Percentiles rank a stretch among this genome's conserved stretches.
phyloP scores from a whole-genome alignment of 1,140 invertebrate genomes.

The Campodea augens region DNA sequence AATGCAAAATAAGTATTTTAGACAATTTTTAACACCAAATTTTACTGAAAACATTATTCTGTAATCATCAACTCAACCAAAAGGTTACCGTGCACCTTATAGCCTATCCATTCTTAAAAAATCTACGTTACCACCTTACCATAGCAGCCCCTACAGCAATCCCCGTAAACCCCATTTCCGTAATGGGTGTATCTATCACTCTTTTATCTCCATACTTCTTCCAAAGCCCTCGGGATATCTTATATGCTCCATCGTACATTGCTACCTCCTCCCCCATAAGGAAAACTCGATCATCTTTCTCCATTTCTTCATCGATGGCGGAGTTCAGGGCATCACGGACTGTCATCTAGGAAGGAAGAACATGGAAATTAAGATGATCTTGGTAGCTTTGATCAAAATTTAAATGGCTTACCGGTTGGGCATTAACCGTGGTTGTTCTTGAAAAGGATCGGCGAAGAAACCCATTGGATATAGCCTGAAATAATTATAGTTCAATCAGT shows the following conservation, averaged over 20 bases:
- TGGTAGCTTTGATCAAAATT: not conserved
- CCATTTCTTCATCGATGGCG: constrained; percentile 94
- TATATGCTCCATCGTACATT: constrained; percentile 96
- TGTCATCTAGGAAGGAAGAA: constrained; percentile 39
- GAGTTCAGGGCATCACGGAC: constrained; percentile 93
- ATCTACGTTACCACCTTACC: too few relatives aligned
- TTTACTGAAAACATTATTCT: too few relatives aligned
- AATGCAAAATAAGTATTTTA: too few relatives aligned
- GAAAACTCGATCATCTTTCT: constrained; percentile 83
- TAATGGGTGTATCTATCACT: constrained; percentile 95
- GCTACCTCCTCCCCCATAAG: constrained; percentile 95
- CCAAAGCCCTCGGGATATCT: constrained; percentile 89
- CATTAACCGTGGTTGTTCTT: not conserved
- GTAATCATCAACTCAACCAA: too few relatives aligned
- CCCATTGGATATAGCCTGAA: not conserved
- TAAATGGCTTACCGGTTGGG: constrained; percentile 2
- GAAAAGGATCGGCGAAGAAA: not conserved
- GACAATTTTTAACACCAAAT: too few relatives aligned
- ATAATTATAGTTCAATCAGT: not conserved
- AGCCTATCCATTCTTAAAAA: too few relatives aligned
- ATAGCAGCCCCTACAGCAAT: constrained; percentile 93
- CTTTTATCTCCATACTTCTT: constrained; percentile 96
- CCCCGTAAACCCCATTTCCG: constrained; percentile 92
- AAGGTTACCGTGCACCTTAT: too few relatives aligned
- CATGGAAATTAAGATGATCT: not conserved